phyloP scores from a whole-genome alignment of 1,140 invertebrate species.

The Samia ricini region DNA sequence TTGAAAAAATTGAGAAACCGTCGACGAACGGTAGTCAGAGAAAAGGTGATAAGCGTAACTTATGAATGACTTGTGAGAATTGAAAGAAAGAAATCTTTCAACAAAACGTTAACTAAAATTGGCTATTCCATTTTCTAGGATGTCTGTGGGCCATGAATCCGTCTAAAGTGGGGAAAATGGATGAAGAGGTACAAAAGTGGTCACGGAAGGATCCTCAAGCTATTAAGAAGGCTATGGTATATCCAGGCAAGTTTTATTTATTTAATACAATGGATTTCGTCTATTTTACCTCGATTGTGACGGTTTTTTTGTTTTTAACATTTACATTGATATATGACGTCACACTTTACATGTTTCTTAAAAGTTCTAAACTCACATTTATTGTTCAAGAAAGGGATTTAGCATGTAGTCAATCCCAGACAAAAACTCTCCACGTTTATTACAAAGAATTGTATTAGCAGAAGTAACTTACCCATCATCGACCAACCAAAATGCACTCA shows the following conservation, averaged over 20 bases:
- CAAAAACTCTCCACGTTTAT: too few relatives aligned
- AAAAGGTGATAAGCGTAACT: constrained; percentile 77
- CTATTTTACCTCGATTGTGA: too few relatives aligned
- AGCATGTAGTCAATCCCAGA: too few relatives aligned
- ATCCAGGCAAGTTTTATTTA: constrained; percentile 81
- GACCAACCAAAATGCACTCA: too few relatives aligned
- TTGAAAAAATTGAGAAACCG: constrained; percentile 97
- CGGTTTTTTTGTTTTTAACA: too few relatives aligned
- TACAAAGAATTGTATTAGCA: too few relatives aligned
- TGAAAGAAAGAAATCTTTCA: background rate
- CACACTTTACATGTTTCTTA: too few relatives aligned
- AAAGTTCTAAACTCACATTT: too few relatives aligned
- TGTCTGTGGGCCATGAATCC: constrained; percentile 98
- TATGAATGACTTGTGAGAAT: background rate
- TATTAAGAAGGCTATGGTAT: constrained; percentile 93
- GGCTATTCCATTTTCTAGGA: constrained; percentile 61
- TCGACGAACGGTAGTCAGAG: constrained; percentile 88
- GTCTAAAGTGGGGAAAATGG: constrained; percentile 96
- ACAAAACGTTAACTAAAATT: background rate
- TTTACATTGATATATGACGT: too few relatives aligned
- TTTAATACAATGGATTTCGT: too few relatives aligned
- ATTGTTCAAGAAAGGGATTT: too few relatives aligned
- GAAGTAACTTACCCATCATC: too few relatives aligned
- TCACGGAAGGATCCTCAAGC: constrained; percentile 93
- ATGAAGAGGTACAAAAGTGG: constrained; percentile 98